Evolutionary conservation across 2,113 vertebrate species (phyloP).

Genomic region (Pantherophis guttatus): DNA sequence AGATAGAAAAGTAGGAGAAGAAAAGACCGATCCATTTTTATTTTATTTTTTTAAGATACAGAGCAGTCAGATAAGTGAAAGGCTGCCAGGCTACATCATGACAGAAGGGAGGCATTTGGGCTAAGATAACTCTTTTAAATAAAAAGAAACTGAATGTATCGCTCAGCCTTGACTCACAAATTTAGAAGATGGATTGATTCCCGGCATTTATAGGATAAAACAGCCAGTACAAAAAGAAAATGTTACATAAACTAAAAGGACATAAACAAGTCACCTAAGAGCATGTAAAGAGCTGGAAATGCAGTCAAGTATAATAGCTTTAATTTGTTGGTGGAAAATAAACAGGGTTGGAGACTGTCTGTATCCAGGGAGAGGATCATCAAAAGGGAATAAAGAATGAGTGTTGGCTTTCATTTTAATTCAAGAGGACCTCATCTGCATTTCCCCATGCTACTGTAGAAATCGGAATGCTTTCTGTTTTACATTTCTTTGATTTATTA

Average conservation of each 20-base stretch:
- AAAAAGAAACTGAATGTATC: neutral
- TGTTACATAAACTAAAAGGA: neutral
- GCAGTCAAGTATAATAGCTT: neutral
- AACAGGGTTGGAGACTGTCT: neutral
- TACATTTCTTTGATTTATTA: neutral
- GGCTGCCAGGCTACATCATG: neutral
- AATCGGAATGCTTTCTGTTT: neutral
- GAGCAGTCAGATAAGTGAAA: neutral
- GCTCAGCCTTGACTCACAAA: neutral
- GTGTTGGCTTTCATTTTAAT: neutral
- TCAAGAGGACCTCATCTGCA: neutral
- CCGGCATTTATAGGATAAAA: neutral
- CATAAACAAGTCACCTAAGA: neutral
- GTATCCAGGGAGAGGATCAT: neutral
- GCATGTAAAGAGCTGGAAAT: neutral
- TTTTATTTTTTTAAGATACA: neutral
- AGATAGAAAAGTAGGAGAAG: neutral
- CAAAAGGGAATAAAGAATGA: neutral
- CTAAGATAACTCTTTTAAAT: neutral
- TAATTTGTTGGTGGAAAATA: neutral
- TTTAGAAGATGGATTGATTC: neutral
- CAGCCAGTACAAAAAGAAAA: neutral
- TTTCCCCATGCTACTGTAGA: neutral
- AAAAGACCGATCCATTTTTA: neutral
- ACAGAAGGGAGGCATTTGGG: neutral